Evolutionary conservation across 2,888 invertebrate species (phyloP), one percentile per base, ranked within the genome.

Genomic region (Diarsia mendica): DNA sequence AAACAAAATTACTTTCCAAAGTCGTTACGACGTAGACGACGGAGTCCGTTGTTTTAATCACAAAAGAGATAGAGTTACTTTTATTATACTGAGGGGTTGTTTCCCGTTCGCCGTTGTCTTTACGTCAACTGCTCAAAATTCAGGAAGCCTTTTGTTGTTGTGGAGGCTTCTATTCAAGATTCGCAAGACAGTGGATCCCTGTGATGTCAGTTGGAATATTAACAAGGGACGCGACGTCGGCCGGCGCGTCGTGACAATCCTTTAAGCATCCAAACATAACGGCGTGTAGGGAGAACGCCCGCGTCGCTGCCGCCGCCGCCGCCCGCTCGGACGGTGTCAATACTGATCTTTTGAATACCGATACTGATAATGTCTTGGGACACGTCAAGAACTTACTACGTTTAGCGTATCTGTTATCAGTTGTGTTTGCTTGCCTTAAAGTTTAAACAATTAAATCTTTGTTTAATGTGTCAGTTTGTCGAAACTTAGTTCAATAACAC

Each of bases 131-230:
- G 89, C 90, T 94, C 93, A 92, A 92, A 93, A 94, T 94, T 94
- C 94, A 93, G 93, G 90, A 92, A 91, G 92, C 90, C 93, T 92
- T 92, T 94, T 94, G 94, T 94, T 93, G 89, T 91, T 90, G 89
- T 89, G 86, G 88, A 89, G 90, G 90, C 90, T 91, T 92, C 93
- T 94, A 92, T 93, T 94, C 94, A 93, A 92, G 92, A 93, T 94
- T 93, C 92, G 89, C 91, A 90, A 94, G 93, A 93, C 92, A 93
- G 91, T 90, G 88, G 91, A 90, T 93, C 89, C 91, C 89, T 80
- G 92, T 91, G 93, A 91, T 91, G 93, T 92, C 94, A 93, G 90
- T 90, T 90, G 89, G 94, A 94, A 94, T 94, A 94, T 93, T 93
- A 94, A 94, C 93, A 92, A 94, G 94, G 93, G 93, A 90, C 92